A percentile compares a stretch with the other conserved stretches of the same genome.
These are phyloP conservation scores for Meriones psammophilus DNA, from an alignment of 2,797 vertebrate genomes.

Conservation along the genomic window DNA sequence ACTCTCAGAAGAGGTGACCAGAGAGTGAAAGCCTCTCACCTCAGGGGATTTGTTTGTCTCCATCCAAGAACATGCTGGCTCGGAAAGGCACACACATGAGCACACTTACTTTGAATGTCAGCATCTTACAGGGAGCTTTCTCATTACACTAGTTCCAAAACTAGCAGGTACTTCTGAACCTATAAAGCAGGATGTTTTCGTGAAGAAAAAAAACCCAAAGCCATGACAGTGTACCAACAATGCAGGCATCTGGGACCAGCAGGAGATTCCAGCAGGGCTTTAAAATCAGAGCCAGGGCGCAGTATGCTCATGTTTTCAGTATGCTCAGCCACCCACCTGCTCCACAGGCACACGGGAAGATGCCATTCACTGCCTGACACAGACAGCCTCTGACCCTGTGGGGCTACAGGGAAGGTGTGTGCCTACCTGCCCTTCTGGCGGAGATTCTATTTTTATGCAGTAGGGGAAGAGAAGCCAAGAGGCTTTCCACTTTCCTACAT, in stretches of 20 bases:
- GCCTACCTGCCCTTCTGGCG: constrained; percentile 84
- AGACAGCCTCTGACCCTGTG: constrained; percentile 57
- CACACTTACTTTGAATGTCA: neutral
- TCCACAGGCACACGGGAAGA: neutral
- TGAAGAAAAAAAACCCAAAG: constrained; percentile 46
- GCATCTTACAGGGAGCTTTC: neutral
- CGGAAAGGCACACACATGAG: neutral
- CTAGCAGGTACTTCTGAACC: constrained; percentile 6
- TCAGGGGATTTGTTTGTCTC: neutral
- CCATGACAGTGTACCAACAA: constrained; percentile 43
- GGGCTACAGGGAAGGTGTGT: constrained; percentile 69
- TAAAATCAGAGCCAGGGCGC: constrained; percentile 10
- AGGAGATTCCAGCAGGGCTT: constrained; percentile 21
- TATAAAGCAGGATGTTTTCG: neutral
- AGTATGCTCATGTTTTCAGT: constrained; percentile 30
- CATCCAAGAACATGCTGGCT: neutral
- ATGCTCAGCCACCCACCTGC: constrained; percentile 14
- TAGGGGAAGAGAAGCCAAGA: constrained; percentile 79
- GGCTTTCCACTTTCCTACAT: constrained; percentile 84
- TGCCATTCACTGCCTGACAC: neutral
- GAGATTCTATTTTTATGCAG: constrained; percentile 85
- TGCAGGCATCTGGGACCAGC: neutral
- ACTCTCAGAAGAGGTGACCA: constrained; percentile 23
- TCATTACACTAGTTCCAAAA: neutral
- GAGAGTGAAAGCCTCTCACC: constrained; percentile 14